A percentile compares a stretch with the other conserved stretches of the same genome.
phyloP scores from a whole-genome alignment of 2,797 vertebrate genomes.

The Peromyscus eremicus region DNA sequence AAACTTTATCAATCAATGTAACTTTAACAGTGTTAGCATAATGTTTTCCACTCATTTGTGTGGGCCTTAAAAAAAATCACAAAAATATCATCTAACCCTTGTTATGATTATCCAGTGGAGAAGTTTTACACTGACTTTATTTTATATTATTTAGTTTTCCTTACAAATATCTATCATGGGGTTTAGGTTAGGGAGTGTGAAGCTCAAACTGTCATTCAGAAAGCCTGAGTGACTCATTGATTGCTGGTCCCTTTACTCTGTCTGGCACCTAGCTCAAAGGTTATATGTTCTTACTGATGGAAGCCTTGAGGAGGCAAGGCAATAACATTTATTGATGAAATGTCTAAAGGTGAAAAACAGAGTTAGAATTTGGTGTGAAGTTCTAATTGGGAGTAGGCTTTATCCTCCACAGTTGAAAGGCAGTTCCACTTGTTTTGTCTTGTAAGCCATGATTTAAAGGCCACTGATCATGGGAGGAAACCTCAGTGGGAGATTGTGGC shows the following conservation, averaged over 20 bases:
- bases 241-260: conserved; percentile 33
- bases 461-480: background rate
- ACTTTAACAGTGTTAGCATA: background rate
- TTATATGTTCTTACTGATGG: conserved; percentile 41
- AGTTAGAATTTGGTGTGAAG: conserved; percentile 66
- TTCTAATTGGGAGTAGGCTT: conserved; percentile 64
- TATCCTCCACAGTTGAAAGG: conserved; percentile 49
- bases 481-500: background rate
- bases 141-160: conserved; percentile 42
- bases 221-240: conserved; percentile 67
- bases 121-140: background rate
- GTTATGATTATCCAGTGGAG: background rate
- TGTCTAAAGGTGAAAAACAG: conserved; percentile 62
- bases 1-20: background rate
- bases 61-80: background rate
- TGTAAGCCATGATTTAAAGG: background rate
- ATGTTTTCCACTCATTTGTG: background rate
- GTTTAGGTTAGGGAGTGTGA: conserved; percentile 38
- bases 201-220: conserved; percentile 45
- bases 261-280: conserved; percentile 60
- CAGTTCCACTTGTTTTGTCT: conserved; percentile 49
- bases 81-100: background rate
- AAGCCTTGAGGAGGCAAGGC: conserved; percentile 35
- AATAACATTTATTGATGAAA: conserved; percentile 66
- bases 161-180: background rate